Evolutionary conservation across 2,888 invertebrate genomes (phyloP).

Genomic region (Bembecia ichneumoniformis): DNA sequence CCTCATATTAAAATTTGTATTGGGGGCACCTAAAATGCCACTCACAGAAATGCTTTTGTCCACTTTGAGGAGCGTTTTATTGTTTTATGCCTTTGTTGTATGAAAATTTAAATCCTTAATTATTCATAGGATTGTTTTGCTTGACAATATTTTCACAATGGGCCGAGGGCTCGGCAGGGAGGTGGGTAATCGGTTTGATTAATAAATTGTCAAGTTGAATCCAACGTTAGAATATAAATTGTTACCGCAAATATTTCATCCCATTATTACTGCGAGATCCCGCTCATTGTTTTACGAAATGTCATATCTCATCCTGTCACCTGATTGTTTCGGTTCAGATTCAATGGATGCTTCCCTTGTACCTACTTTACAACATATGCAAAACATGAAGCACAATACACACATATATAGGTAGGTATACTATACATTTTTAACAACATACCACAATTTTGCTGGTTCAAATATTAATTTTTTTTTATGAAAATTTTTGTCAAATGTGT

Average conservation of each 20-base stretch:
- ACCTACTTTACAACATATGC: background rate
- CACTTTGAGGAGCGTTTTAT: slow-evolving; percentile 61
- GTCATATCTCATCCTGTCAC: slow-evolving; percentile 68
- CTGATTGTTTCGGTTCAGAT: slow-evolving; percentile 43
- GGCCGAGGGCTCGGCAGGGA: slow-evolving; percentile 52
- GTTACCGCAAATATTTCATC: slow-evolving; percentile 70
- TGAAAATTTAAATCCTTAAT: slow-evolving; percentile 72
- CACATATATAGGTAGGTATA: too few species aligned
- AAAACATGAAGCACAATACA: too few species aligned
- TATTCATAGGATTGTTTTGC: slow-evolving; percentile 71
- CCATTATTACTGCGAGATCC: slow-evolving; percentile 60
- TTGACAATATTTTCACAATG: slow-evolving; percentile 71
- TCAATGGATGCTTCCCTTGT: background rate
- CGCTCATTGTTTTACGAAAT: slow-evolving; percentile 69
- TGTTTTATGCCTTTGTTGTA: slow-evolving; percentile 69
- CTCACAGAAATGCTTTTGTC: slow-evolving; percentile 63
- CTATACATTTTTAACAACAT: too few species aligned
- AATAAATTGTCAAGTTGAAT: slow-evolving; percentile 73
- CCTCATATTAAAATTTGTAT: slow-evolving; percentile 48
- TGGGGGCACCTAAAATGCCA: slow-evolving; percentile 52
- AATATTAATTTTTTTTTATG: too few species aligned
- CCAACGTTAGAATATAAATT: slow-evolving; percentile 69
- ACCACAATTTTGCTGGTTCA: too few species aligned
- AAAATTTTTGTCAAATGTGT: too few species aligned
- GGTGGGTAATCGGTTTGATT: slow-evolving; percentile 67